phyloP scores from a whole-genome alignment of 2,888 invertebrate genomes.

The Laspeyria flexula region DNA sequence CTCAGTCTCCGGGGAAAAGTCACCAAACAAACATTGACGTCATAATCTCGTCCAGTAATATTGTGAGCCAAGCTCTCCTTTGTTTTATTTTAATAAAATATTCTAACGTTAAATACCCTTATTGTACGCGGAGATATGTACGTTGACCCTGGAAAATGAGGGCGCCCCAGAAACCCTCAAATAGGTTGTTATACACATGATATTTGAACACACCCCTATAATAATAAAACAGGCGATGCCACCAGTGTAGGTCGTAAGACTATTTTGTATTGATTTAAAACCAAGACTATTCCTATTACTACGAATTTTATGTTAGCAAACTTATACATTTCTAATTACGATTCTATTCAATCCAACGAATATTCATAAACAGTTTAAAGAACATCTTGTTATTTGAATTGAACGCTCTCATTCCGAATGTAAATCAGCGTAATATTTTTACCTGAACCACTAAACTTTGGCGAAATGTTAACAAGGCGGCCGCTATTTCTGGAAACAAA shows the following conservation, averaged over 20 bases:
- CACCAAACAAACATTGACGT: slow-evolving; percentile 23
- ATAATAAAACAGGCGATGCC: slow-evolving; percentile 21
- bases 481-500: slow-evolving; percentile 45
- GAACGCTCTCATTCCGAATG: slow-evolving; percentile 4
- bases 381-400: slow-evolving; percentile 10
- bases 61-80: slow-evolving; percentile 15
- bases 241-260: slow-evolving; percentile 35
- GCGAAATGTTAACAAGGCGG: slow-evolving; percentile 33
- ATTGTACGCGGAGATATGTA: slow-evolving; percentile 45
- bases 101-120: slow-evolving; percentile 30
- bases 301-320: background rate
- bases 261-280: slow-evolving; percentile 26
- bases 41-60: slow-evolving; percentile 13
- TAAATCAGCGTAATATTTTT: slow-evolving; percentile 11
- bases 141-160: slow-evolving; percentile 55
- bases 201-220: slow-evolving; percentile 57
- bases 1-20: slow-evolving; percentile 38
- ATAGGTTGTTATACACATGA: slow-evolving; percentile 52
- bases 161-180: slow-evolving; percentile 58
- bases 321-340: background rate
- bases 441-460: slow-evolving; percentile 11
- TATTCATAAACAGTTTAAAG: slow-evolving; percentile 4
- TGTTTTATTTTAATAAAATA: slow-evolving; percentile 12
- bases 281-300: background rate
- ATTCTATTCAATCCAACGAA: background rate